Evolutionary conservation across 2,888 invertebrate genomes (phyloP), one percentile per base, ranked within the genome.

Genomic region (Synanthedon vespiformis): DNA sequence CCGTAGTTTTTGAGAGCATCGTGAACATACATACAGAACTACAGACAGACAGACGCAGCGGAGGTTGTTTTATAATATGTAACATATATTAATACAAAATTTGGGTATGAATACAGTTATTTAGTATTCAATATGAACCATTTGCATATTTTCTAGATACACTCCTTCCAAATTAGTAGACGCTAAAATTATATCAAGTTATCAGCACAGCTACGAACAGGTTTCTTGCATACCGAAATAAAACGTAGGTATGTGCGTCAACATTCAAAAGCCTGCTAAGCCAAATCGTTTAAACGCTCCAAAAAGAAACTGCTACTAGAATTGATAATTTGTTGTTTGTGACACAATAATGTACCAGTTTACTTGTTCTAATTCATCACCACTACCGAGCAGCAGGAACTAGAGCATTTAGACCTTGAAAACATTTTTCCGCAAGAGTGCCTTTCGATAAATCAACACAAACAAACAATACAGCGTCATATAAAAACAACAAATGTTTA

Each of bases 361-460:
- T 44, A 44, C 44, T 44, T n/a, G 44, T 44, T 6, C n/a, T 6
- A n/a, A 44, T 13, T 13, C 13, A 44, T 44, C 44, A 44, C 8
- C 8, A 34, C 34, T 34, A 34, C 34, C 34, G 44, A 44, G 14
- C 48, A 48, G 22, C 12, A 48, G 22, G 60, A 75, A 77, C 65
- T 70, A 61, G 74, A 73, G 69, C 75, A 72, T 65, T 67, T 59
- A 68, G 67, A 67, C 82, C 82, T 82, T 81, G 82, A 70, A 56
- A 59, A 53, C 34, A 62, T 62, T 65, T 72, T 70, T 72, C 67
- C 67, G 67, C 64, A 55, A 65, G 61, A 65, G 58, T 64, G 62
- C 62, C 65, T 72, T 68, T 67, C 65, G 69, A 68, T 57, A 58
- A 65, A 59, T 59, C 61, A 69, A 75, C 74, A 69, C 65, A 72